These are phyloP conservation scores for Pollenia labialis DNA, from an alignment of 2,888 invertebrate species.

Conservation along the genomic window DNA sequence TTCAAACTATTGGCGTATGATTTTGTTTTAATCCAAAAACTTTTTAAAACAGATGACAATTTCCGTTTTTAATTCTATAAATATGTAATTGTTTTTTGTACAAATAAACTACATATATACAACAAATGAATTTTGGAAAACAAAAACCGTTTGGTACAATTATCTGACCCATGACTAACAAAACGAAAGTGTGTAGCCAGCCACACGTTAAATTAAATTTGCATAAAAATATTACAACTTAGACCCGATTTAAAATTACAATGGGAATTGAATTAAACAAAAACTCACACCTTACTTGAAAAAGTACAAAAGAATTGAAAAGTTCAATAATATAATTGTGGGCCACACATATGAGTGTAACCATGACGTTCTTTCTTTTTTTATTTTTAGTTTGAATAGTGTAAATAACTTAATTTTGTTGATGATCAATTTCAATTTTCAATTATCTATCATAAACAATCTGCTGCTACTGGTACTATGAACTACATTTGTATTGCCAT, in stretches of 20 bases:
- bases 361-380: constrained; percentile 11
- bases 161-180: constrained; percentile 58
- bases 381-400: not conserved
- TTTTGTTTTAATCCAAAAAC: constrained; percentile 1
- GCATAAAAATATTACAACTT: constrained; percentile 17
- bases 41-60: constrained; percentile 21
- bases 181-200: constrained; percentile 55
- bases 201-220: constrained; percentile 35
- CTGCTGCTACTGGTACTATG: not conserved
- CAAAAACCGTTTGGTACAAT: constrained; percentile 59
- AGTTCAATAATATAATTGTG: constrained; percentile 42
- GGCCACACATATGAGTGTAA: constrained; percentile 4
- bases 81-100: not conserved
- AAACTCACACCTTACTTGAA: constrained; percentile 35
- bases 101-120: not conserved
- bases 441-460: constrained; percentile 5
- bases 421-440: constrained; percentile 40
- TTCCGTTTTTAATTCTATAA: constrained; percentile 36
- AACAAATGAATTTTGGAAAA: constrained; percentile 21
- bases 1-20: not conserved
- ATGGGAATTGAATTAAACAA: constrained; percentile 36
- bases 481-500: constrained; percentile 3
- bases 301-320: not conserved
- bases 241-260: not conserved
- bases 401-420: constrained; percentile 32